These are phyloP conservation scores for Diarsia rubi DNA, from an alignment of 2,888 invertebrate species.

Conservation along the genomic window DNA sequence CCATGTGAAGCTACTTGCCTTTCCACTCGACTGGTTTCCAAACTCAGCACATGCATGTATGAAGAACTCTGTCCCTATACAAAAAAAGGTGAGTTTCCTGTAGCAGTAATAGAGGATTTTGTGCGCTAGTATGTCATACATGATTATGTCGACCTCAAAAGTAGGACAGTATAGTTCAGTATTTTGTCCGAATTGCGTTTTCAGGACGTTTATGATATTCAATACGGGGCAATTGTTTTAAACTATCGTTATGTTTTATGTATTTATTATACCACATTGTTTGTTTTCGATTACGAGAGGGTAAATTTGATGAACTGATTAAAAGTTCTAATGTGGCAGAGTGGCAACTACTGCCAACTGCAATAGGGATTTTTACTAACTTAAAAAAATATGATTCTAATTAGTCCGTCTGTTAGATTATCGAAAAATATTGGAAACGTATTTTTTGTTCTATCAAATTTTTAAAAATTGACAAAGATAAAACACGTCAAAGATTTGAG, in stretches of 20 bases:
- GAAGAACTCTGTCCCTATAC: rapidly evolving
- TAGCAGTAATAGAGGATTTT: slow-evolving; percentile 15
- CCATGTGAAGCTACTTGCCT: slow-evolving; percentile 37
- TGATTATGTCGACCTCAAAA: slow-evolving; percentile 61
- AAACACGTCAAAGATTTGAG: no score
- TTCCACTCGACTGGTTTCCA: slow-evolving; percentile 25
- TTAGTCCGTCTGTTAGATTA: no score
- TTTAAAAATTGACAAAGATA: no score
- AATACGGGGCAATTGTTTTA: slow-evolving; percentile 32
- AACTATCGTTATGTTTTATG: slow-evolving; percentile 12
- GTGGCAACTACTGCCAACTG: background rate
- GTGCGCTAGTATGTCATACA: slow-evolving; percentile 48
- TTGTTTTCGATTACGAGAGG: background rate
- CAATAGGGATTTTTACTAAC: no score
- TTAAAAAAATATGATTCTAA: no score
- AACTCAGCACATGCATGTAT: background rate
- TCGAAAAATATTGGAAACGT: no score
- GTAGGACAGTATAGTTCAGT: slow-evolving; percentile 64
- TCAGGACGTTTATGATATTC: slow-evolving; percentile 25
- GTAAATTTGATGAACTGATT: background rate
- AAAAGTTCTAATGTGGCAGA: background rate
- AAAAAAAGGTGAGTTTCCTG: background rate
- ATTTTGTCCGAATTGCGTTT: slow-evolving; percentile 57
- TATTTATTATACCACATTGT: slow-evolving; percentile 7
- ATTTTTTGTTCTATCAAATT: no score